These are phyloP conservation scores for Nothobranchius furzeri DNA, from an alignment of 2,113 vertebrate genomes.

Conservation along the genomic window DNA sequence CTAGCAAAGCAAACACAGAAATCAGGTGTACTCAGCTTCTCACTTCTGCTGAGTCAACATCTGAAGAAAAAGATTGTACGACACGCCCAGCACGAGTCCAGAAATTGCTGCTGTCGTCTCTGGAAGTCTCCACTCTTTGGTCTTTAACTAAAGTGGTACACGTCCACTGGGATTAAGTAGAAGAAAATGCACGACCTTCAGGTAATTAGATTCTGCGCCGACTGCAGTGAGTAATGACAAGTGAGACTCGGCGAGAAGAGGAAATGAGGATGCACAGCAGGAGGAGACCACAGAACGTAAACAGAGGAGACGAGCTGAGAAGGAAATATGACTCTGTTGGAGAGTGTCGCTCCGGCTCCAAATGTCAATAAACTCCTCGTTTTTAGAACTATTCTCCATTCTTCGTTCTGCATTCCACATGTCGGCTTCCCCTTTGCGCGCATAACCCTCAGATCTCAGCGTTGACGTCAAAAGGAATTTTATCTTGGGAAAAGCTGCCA, in stretches of 20 bases:
- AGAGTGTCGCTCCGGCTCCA: slow-evolving; percentile 13
- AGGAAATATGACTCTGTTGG: slow-evolving; percentile 31
- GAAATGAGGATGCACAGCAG: slow-evolving; percentile 38
- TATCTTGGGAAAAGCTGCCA: slow-evolving; percentile 37
- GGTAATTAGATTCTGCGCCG: slow-evolving; percentile 45
- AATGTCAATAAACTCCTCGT: slow-evolving; percentile 34
- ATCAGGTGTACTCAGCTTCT: neutral
- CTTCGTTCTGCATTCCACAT: slow-evolving; percentile 2
- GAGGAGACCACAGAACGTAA: slow-evolving; percentile 21
- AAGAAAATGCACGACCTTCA: slow-evolving; percentile 40
- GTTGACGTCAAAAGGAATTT: slow-evolving; percentile 64
- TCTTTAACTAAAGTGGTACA: slow-evolving; percentile 38
- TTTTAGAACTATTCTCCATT: slow-evolving; percentile 19
- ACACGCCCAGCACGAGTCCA: neutral
- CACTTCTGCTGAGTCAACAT: slow-evolving; percentile 1
- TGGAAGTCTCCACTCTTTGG: slow-evolving; percentile 5
- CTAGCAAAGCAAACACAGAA: neutral
- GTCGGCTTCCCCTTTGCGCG: slow-evolving; percentile 15
- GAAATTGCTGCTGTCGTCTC: neutral
- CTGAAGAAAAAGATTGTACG: neutral
- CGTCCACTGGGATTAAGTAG: slow-evolving; percentile 19
- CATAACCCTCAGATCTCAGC: slow-evolving; percentile 35
- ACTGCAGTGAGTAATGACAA: slow-evolving; percentile 42
- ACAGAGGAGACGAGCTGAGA: slow-evolving; percentile 31
- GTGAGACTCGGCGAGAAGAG: slow-evolving; percentile 28